These are phyloP conservation scores for Girardinus metallicus DNA, from an alignment of 2,797 vertebrate genomes.

Conservation along the genomic window DNA sequence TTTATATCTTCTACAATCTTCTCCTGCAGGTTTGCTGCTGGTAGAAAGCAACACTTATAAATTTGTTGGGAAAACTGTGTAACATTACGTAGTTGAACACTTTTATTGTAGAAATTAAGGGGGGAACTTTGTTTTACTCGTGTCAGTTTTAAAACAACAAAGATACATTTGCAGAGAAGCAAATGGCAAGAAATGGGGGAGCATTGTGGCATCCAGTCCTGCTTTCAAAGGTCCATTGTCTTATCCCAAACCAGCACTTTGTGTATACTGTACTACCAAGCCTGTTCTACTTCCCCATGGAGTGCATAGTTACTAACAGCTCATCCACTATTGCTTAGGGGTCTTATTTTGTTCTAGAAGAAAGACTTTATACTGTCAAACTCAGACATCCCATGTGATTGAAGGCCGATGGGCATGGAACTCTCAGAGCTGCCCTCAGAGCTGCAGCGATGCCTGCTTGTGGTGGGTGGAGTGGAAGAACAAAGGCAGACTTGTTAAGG, in stretches of 20 bases:
- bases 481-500: slow-evolving; percentile 78
- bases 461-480: slow-evolving; percentile 79
- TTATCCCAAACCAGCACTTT: slow-evolving; percentile 75
- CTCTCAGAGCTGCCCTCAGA: slow-evolving; percentile 82
- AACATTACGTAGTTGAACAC: background rate
- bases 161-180: slow-evolving; percentile 27
- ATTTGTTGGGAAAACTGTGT: background rate
- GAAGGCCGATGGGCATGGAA: slow-evolving; percentile 82
- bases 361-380: slow-evolving; percentile 83
- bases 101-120: background rate
- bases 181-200: slow-evolving; percentile 44
- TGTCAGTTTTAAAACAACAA: background rate
- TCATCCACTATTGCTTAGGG: slow-evolving; percentile 81
- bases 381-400: slow-evolving; percentile 81
- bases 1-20: background rate
- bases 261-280: slow-evolving; percentile 67
- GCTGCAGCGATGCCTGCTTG: slow-evolving; percentile 74
- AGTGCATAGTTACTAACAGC: slow-evolving; percentile 75
- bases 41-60: background rate
- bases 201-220: slow-evolving; percentile 58
- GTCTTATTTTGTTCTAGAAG: slow-evolving; percentile 80
- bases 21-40: slow-evolving; percentile 11
- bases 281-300: slow-evolving; percentile 73
- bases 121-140: background rate
- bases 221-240: slow-evolving; percentile 66